Evolutionary conservation across 2,888 invertebrate species (phyloP), one percentile per base, ranked within the genome.

Genomic region (Sepioteuthis lessoniana): DNA sequence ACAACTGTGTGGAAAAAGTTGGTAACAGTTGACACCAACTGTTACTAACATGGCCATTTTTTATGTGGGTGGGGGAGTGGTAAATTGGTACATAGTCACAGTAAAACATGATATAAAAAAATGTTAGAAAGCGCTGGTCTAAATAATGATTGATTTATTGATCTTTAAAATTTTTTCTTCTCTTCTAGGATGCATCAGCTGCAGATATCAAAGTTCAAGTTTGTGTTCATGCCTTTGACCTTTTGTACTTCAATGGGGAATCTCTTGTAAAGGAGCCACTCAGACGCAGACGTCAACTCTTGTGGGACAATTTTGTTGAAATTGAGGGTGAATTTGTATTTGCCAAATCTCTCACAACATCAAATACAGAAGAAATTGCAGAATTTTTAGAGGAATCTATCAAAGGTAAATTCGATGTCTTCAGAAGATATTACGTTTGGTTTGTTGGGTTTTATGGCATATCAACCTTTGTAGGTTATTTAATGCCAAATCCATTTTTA

Each of bases 221-320:
- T 50, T 99, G 99, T 97, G 98, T 99, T 55, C 99, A 98, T 97
- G 98, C 99, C 97, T 99, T 99, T 97, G 99, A 99, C 98, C 97
- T 99, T 95, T 97, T 99, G 38, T 99, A 98, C 97, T 97, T 99
- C 28, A 99, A 99, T 97, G 99, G 98, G 0, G 97, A 98, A 96
- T 97, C 99, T 5, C 97, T 99, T 50, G 99, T 99, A 0, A 98
- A 98, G 93, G 97, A 98, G 95, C 98, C 99, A 13, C 98, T 99
- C 95, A 97, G 97, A 0, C 98, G 98, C 95, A 97, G 99, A 0
- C 97, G 99, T n/a, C 97, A 97, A 42, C 97, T 98, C 94, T 97
- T 99, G 2, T 97, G 98, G 95, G 97, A 98, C 90, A 96, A 95
- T 90, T 97, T 96, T 95, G 96, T 95, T n/a, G 97, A 97, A 95